Conservation (phyloP, 1,140 invertebrate genomes). For the Leptinotarsa defecta region DNA sequence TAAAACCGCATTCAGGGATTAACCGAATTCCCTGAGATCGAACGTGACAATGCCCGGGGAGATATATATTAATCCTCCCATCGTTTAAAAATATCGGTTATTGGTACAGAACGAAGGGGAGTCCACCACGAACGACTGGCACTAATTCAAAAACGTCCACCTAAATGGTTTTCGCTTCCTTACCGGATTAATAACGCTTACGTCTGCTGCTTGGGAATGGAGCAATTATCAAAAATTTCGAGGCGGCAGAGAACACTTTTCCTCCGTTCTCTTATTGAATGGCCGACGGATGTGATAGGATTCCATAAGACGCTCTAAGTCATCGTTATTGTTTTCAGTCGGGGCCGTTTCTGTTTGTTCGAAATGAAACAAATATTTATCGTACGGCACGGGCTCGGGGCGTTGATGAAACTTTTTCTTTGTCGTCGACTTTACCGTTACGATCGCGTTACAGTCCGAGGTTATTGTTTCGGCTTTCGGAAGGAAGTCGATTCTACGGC, state of each 20-base stretch:
- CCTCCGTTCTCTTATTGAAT: constrained; percentile 11
- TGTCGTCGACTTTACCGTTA: too few species aligned
- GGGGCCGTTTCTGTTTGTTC: constrained; percentile 13
- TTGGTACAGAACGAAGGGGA: background rate
- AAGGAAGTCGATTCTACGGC: too few species aligned
- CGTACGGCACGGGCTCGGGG: background rate
- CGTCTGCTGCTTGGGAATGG: constrained; percentile 35
- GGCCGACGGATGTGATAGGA: constrained; percentile 26
- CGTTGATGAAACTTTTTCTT: constrained; percentile 12
- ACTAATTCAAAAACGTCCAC: constrained; percentile 21
- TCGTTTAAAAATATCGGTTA: constrained; percentile 16
- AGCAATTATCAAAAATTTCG: constrained; percentile 37
- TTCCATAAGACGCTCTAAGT: constrained; percentile 21
- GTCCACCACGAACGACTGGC: background rate
- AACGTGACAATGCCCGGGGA: too few species aligned
- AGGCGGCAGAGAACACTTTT: background rate
- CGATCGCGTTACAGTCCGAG: too few species aligned
- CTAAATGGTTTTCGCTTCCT: constrained; percentile 19
- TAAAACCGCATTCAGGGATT: too few species aligned
- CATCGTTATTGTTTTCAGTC: constrained; percentile 25
- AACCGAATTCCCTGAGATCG: too few species aligned
- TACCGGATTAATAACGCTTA: constrained; percentile 29
- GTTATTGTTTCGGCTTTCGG: too few species aligned
- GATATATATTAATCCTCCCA: too few species aligned
- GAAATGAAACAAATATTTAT: constrained; percentile 20